Base-by-base conservation (phyloP, 1,140 invertebrate genomes). In the Lysiphlebus fabarum region DNA sequence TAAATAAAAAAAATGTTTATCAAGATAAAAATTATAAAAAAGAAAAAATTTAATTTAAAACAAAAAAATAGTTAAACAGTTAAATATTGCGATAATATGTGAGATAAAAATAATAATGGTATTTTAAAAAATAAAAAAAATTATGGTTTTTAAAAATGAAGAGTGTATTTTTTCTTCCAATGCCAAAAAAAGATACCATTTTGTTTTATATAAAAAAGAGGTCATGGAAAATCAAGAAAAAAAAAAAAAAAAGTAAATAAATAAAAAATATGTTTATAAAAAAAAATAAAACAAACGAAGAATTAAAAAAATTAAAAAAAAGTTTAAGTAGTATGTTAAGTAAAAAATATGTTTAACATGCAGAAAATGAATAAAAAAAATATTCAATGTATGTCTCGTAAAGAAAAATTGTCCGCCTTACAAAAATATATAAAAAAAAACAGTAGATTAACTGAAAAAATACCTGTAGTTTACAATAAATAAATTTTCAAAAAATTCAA, bases 131-230 rank as follows among this genome's bases (percentile, higher is more conserved):
- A n/a, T 38, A 51, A 38, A 38, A 10, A 49, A 49, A 49, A 10
- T 63, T 58, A 58, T 66, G 63, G 34, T 51, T 51, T 51, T 36
- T 51, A 38, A 51, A 51, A 37, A 51, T 33, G 62, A 66, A 70
- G 70, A 70, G 68, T 72, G 67, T 77, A 76, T 73, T 76, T 77
- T 78, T 77, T 76, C 76, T 79, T 78, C 75, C 70, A 75, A 78
- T 76, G 76, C 76, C 76, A 78, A 79, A 78, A n/a, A 26, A 78
- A 73, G 70, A 74, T 72, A 71, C 67, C 71, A 73, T 76, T 76
- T 75, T 77, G 74, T 76, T 73, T 71, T 72, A 48, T 75, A 74
- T 64, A 67, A 73, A 76, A 73, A 74, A 6, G 36, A 70, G 57
- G 42, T 58, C 56, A 37, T 61, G 63, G 66, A 68, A 69, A 73